A percentile compares a stretch with the other conserved stretches of the same genome.
phyloP scores from a whole-genome alignment of 2,888 invertebrate genomes.

The Nemapogon koenigi region DNA sequence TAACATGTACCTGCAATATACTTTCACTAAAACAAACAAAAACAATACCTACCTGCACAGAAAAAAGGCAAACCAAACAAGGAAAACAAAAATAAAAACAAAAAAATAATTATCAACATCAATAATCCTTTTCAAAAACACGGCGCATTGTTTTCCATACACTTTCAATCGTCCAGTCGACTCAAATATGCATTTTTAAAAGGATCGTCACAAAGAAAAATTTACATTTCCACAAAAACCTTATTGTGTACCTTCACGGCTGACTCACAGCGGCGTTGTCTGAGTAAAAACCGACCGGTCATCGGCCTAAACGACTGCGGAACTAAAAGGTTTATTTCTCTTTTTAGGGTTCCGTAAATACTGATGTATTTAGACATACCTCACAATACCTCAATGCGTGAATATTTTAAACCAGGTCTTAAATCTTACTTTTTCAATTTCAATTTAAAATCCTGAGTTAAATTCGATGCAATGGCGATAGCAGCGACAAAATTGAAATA shows the following conservation, averaged over 20 bases:
- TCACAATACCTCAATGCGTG: background rate
- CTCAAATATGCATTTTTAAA: constrained; percentile 47
- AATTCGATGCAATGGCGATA: no score
- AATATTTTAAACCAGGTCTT: background rate
- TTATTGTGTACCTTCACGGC: constrained; percentile 28
- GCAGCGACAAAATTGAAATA: no score
- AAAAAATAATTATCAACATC: constrained; percentile 19
- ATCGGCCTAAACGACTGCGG: constrained; percentile 35
- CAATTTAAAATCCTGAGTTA: no score
- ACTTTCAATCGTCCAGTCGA: constrained; percentile 32
- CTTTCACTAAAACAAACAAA: no score
- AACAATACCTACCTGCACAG: no score
- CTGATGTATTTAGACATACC: background rate
- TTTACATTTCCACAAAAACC: constrained; percentile 52
- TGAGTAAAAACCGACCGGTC: constrained; percentile 41
- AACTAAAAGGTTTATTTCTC: constrained; percentile 4
- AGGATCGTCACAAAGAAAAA: constrained; percentile 40
- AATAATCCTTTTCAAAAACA: constrained; percentile 31
- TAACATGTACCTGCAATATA: no score
- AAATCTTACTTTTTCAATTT: no score
- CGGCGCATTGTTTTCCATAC: constrained; percentile 19
- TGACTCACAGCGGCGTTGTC: constrained; percentile 15
- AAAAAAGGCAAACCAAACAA: no score
- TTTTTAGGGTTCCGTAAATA: constrained; percentile 1
- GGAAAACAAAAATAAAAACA: no score